Conservation (phyloP, 2,113 vertebrate species). For the Cottus gobio region DNA sequence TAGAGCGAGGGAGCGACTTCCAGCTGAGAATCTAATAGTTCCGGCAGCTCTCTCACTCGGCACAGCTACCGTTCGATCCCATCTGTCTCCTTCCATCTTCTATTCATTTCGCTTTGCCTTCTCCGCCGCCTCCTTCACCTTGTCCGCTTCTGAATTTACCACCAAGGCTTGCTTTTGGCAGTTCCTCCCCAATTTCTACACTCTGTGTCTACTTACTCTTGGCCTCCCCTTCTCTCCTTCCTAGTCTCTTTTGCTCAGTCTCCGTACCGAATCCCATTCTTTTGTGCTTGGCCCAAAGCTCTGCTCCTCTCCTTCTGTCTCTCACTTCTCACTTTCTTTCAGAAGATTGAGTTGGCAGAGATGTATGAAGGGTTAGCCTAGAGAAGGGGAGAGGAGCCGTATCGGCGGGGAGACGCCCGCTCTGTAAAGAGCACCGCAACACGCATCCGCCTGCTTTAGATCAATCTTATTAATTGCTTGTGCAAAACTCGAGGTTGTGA, state of each 20-base stretch:
- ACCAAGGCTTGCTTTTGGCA: conserved; percentile 61
- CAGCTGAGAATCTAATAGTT: conserved; percentile 64
- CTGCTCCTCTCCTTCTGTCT: conserved; percentile 7
- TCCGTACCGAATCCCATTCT: conserved; percentile 54
- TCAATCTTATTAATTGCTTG: conserved; percentile 73
- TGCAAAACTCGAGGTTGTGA: conserved; percentile 70
- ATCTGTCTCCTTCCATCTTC: conserved; percentile 71
- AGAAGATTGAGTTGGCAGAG: conserved; percentile 46
- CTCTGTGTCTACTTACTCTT: conserved; percentile 38
- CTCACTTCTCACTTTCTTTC: conserved; percentile 36
- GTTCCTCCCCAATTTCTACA: conserved; percentile 37
- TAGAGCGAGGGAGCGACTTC: conserved; percentile 28
- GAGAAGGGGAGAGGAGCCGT: conserved; percentile 12
- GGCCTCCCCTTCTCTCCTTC: conserved; percentile 43
- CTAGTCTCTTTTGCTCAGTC: conserved; percentile 53
- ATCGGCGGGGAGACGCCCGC: not conserved
- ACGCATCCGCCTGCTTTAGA: conserved; percentile 49
- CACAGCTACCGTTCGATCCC: conserved; percentile 66
- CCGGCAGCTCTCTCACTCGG: conserved; percentile 63
- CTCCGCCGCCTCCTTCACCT: conserved; percentile 49
- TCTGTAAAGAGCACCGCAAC: conserved; percentile 43
- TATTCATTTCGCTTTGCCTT: conserved; percentile 67
- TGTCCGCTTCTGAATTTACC: conserved; percentile 66
- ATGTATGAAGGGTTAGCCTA: conserved; percentile 4
- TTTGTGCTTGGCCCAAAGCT: conserved; percentile 49